phyloP scores from a whole-genome alignment of 2,113 vertebrate genomes.

The Salvator merianae region DNA sequence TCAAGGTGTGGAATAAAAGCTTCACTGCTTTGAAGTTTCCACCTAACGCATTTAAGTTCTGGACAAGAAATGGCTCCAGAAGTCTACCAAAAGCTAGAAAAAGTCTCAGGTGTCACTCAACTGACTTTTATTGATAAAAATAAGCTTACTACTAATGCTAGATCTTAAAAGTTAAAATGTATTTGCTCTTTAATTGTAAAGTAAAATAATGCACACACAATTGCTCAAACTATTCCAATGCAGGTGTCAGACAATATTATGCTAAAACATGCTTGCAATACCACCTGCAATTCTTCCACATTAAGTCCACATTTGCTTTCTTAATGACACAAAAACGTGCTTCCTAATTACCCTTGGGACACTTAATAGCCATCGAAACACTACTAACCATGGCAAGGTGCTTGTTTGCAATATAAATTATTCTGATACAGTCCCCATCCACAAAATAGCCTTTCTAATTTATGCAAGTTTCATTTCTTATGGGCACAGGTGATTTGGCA shows the following conservation, averaged over 20 bases:
- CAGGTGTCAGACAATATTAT: background rate
- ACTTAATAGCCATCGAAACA: slow-evolving; percentile 32
- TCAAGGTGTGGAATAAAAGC: background rate
- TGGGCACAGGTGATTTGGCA: slow-evolving; percentile 59
- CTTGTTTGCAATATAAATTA: slow-evolving; percentile 55
- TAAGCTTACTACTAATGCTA: background rate
- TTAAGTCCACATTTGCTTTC: slow-evolving; percentile 50
- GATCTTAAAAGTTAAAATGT: slow-evolving; percentile 31
- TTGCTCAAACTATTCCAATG: slow-evolving; percentile 8
- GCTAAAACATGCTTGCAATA: slow-evolving; percentile 13
- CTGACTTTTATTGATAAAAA: background rate
- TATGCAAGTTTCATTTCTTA: slow-evolving; percentile 52
- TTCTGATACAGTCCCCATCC: slow-evolving; percentile 24
- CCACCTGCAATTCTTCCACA: slow-evolving; percentile 35
- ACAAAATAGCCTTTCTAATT: slow-evolving; percentile 39
- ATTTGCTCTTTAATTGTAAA: slow-evolving; percentile 7
- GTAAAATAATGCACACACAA: slow-evolving; percentile 12
- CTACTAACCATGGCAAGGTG: slow-evolving; percentile 35
- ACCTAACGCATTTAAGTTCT: no score
- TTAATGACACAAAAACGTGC: slow-evolving; percentile 57
- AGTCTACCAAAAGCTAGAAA: background rate
- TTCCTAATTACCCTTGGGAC: slow-evolving; percentile 41
- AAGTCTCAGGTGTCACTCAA: background rate
- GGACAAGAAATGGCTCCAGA: no score
- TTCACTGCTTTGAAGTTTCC: background rate